A percentile compares a stretch with the other conserved stretches of the same genome.
These are phyloP conservation scores for Rostratula benghalensis DNA, from an alignment of 2,113 vertebrate genomes.

Conservation along the genomic window DNA sequence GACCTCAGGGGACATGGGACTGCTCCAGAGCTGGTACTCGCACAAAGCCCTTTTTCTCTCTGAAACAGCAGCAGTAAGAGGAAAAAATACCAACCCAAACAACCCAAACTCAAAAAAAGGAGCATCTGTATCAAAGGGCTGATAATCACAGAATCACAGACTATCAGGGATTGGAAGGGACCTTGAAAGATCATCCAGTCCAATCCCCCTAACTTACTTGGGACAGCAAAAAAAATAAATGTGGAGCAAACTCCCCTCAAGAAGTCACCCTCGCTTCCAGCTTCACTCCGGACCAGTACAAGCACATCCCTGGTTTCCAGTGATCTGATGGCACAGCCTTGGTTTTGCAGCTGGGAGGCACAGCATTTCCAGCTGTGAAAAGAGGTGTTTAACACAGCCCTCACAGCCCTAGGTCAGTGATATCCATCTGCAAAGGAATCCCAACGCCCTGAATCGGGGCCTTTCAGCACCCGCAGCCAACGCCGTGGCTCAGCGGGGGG, in stretches of 20 bases:
- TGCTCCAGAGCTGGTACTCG: neutral
- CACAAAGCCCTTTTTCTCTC: neutral
- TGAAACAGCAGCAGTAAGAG: neutral
- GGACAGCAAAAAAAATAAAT: neutral
- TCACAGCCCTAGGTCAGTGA: neutral
- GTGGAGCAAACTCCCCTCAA: neutral
- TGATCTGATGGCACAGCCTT: neutral
- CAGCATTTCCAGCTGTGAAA: neutral
- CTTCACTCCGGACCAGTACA: neutral
- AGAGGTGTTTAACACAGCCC: neutral
- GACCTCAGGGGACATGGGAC: neutral
- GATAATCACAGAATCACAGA: too few relatives aligned
- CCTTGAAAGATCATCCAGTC: too few relatives aligned
- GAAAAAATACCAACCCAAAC: too few relatives aligned
- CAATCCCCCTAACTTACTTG: too few relatives aligned
- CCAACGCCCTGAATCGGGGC: neutral
- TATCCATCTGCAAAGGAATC: neutral
- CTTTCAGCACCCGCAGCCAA: neutral
- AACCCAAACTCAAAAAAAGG: neutral
- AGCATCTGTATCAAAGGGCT: neutral
- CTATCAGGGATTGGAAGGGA: too few relatives aligned
- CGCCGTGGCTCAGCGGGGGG: neutral
- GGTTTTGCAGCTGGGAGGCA: neutral
- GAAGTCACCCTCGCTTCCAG: neutral
- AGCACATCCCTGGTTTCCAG: neutral